A percentile compares a stretch with the other conserved stretches of the same genome.
Evolutionary conservation across 2,113 vertebrate genomes (phyloP).

Genomic region (Xyliphius kryptos): DNA sequence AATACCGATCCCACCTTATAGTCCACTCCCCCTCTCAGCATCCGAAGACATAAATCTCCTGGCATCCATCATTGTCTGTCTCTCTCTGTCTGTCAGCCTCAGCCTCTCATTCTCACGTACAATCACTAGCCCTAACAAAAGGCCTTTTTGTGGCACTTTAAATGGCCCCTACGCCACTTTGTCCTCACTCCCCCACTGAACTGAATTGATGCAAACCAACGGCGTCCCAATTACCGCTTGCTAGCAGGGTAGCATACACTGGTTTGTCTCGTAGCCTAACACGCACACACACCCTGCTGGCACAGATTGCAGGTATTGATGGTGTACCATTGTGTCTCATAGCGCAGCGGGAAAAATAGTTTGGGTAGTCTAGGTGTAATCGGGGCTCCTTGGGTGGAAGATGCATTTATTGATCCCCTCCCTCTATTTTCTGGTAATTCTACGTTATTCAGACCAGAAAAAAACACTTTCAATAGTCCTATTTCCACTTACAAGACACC

Average conservation of each 20-base stretch:
- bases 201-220: slow-evolving; percentile 64
- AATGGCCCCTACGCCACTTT: slow-evolving; percentile 42
- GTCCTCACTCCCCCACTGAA: slow-evolving; percentile 56
- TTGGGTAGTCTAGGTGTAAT: slow-evolving; percentile 56
- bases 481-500: slow-evolving; percentile 15
- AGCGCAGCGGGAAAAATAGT: slow-evolving; percentile 61
- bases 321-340: slow-evolving; percentile 58
- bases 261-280: slow-evolving; percentile 47
- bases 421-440: slow-evolving; percentile 47
- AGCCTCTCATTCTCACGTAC: slow-evolving; percentile 17
- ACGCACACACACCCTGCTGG: slow-evolving; percentile 42
- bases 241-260: slow-evolving; percentile 46
- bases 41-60: slow-evolving; percentile 28
- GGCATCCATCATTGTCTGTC: slow-evolving; percentile 17
- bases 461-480: slow-evolving; percentile 36
- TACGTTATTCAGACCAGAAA: slow-evolving; percentile 44
- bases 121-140: slow-evolving; percentile 33
- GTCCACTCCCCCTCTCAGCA: slow-evolving; percentile 32
- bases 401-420: slow-evolving; percentile 65
- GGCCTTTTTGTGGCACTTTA: slow-evolving; percentile 40
- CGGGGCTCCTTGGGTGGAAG: slow-evolving; percentile 61
- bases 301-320: slow-evolving; percentile 69
- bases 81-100: slow-evolving; percentile 4
- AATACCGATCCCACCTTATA: slow-evolving; percentile 58
- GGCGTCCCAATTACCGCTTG: slow-evolving; percentile 54